These are phyloP conservation scores for Penaeus chinensis DNA, from an alignment of 1,140 invertebrate species.

Conservation along the genomic window DNA sequence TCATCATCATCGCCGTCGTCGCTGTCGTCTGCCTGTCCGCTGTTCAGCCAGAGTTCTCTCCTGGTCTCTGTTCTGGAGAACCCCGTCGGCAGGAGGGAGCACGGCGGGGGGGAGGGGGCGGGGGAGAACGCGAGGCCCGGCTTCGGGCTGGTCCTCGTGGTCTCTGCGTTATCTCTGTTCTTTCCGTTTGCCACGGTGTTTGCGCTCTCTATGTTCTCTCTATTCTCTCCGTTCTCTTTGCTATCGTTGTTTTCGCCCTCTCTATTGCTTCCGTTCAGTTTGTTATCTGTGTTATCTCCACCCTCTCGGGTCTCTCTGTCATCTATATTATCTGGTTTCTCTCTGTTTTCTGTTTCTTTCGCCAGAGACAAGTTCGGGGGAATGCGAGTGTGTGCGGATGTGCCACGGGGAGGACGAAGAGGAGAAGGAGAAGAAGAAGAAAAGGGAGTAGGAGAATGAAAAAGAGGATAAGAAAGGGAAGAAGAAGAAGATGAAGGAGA, in stretches of 20 bases:
- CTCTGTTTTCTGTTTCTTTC: not conserved
- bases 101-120: conserved; percentile 7
- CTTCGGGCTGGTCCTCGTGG: too few relatives aligned
- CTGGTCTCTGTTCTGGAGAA: not conserved
- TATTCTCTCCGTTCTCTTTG: too few relatives aligned
- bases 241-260: too few relatives aligned
- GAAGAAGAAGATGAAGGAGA: too few relatives aligned
- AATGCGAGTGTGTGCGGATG: not conserved
- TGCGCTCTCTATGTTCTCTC: too few relatives aligned
- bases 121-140: not conserved
- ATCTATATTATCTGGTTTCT: not conserved
- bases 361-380: conserved; percentile 9
- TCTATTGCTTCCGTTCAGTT: too few relatives aligned
- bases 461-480: too few relatives aligned
- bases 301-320: not conserved
- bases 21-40: not conserved
- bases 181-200: too few relatives aligned
- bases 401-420: not conserved
- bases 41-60: not conserved
- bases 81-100: not conserved
- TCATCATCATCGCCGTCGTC: too few relatives aligned
- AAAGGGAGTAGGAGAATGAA: too few relatives aligned
- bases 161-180: too few relatives aligned
- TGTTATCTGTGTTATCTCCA: not conserved
- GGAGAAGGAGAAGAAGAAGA: not conserved